Conservation (phyloP, 2,888 invertebrate species). For the Stenchaetothrips biformis region DNA sequence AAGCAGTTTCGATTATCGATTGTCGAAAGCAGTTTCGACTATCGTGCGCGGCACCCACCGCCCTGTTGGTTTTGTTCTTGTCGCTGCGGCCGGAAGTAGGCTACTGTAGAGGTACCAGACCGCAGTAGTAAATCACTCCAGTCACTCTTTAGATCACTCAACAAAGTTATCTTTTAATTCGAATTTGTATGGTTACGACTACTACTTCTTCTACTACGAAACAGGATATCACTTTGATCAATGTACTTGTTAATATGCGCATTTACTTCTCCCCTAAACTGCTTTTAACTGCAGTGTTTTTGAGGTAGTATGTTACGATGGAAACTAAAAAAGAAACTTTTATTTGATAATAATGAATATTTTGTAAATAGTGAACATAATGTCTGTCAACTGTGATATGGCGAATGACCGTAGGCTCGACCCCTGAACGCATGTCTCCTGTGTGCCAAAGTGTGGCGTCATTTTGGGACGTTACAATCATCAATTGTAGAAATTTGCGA, state of each 20-base stretch:
- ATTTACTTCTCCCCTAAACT: slow-evolving; percentile 11
- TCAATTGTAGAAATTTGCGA: too few species aligned
- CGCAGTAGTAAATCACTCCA: slow-evolving; percentile 6
- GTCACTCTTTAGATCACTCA: slow-evolving; percentile 9
- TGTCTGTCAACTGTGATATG: slow-evolving; percentile 20
- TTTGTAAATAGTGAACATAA: slow-evolving; percentile 20
- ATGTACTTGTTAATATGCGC: slow-evolving; percentile 6
- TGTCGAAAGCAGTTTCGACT: too few species aligned
- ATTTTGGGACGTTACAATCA: too few species aligned
- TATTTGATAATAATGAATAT: not conserved
- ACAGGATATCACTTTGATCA: slow-evolving; percentile 10
- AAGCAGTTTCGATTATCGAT: too few species aligned
- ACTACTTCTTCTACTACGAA: not conserved
- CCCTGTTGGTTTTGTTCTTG: too few species aligned
- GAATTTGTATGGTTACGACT: not conserved
- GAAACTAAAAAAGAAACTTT: not conserved
- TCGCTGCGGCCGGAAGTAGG: too few species aligned
- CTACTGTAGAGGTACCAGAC: not conserved
- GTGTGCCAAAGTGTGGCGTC: not conserved
- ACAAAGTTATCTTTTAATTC: not conserved
- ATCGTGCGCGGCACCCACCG: too few species aligned
- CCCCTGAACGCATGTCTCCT: not conserved
- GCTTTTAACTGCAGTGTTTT: not conserved
- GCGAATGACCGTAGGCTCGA: not conserved
- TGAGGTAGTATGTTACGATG: not conserved